Conservation (phyloP, 2,113 vertebrate species). For the Lichenostomus cassidix region DNA sequence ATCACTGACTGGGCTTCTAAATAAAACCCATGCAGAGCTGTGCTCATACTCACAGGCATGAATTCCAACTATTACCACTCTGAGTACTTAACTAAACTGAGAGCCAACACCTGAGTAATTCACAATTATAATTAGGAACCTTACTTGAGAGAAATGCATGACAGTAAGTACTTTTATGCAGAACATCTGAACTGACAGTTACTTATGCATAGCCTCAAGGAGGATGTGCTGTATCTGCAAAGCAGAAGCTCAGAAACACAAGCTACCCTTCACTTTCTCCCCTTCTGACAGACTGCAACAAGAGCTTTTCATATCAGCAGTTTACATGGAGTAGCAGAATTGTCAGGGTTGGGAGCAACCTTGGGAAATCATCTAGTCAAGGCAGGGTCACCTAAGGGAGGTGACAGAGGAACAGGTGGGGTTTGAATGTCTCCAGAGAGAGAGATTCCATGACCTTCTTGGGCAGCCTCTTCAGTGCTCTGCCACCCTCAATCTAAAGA, state of each 20-base stretch:
- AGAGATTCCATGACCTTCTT: background rate
- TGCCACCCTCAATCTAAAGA: background rate
- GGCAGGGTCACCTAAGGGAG: background rate
- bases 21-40: background rate
- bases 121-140: background rate
- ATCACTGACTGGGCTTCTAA: background rate
- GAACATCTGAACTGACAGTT: background rate
- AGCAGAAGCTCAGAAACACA: background rate
- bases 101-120: background rate
- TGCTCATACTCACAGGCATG: background rate
- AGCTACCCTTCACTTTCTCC: background rate
- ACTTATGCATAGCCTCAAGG: background rate
- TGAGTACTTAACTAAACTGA: background rate
- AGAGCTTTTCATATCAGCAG: background rate
- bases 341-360: background rate
- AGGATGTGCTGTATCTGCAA: background rate
- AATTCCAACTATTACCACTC: background rate
- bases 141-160: background rate
- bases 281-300: background rate
- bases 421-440: background rate
- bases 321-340: background rate
- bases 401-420: background rate
- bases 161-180: background rate
- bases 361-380: background rate
- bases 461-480: background rate